Evolutionary conservation across 2,797 vertebrate species (phyloP), one percentile per base, ranked within the genome.

Genomic region (Chanos chanos): DNA sequence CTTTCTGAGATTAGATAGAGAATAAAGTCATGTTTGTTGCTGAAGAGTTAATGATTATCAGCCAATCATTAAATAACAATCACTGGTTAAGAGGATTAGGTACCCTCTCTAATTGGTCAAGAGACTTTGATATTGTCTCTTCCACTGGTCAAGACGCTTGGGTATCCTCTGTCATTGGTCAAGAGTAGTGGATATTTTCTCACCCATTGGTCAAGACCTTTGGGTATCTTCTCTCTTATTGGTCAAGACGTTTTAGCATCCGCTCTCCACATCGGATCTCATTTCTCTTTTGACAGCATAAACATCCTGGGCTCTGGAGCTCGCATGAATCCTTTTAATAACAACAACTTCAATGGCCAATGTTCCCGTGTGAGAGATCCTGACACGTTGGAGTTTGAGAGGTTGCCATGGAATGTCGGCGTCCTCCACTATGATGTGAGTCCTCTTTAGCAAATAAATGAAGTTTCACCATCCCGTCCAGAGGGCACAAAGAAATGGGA

Each of bases 391-490:
- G 70, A 4, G 0, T 55, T 77, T 5, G 88, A 92, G 68, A 87
- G 93, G 47, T 73, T 83, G 54, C 94, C 94, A 0, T 98, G 92
- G 93, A 98, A 98, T 0, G 51, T 94, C 3, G 91, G 81, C 1
- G 72, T 72, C n/a, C 82, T 97, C 43, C 50, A 1, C 24, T 97
- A 92, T 0, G 73, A 92, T 64, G 94, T 96, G 49, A 66, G 78
- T 12, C 37, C 18, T 0, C 13, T 3, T 4, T 4, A 24, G 1
- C 9, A 3, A 5, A 27, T 33, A 22, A 19, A 15, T 1, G 12
- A 15, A 18, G 15, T 22, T 10, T 12, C 4, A 37, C 18, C 2
- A 12, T 7, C 51, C 15, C 41, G 16, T 48, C 45, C 18, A 36
- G 10, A 36, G 15, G 53, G 15, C 21, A 2, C 3, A 19, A 31